phyloP scores from a whole-genome alignment of 2,888 invertebrate genomes.

The Diarsia dahlii region DNA sequence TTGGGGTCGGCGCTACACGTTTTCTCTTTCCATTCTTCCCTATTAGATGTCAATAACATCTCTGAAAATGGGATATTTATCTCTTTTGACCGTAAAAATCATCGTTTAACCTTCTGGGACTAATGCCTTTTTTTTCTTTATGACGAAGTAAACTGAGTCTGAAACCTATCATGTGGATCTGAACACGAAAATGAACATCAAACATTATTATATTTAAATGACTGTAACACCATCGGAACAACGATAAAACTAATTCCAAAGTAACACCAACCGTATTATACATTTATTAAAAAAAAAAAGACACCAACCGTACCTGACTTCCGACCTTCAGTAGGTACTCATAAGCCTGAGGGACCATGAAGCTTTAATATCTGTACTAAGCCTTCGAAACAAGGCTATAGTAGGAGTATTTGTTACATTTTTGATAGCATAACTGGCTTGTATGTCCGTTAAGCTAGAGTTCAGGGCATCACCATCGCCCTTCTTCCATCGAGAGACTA shows the following conservation, averaged over 20 bases:
- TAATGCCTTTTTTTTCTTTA: too few relatives aligned
- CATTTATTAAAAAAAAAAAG: too few relatives aligned
- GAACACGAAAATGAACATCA: conserved; percentile 1
- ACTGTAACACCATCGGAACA: background rate
- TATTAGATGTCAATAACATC: too few relatives aligned
- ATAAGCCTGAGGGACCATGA: conserved; percentile 14
- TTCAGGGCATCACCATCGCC: conserved; percentile 13
- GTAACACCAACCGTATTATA: background rate
- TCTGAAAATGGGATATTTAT: too few relatives aligned
- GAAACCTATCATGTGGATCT: background rate
- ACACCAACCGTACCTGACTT: too few relatives aligned
- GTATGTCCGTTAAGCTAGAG: background rate
- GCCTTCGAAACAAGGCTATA: background rate
- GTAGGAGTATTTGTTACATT: conserved; percentile 48
- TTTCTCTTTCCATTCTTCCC: too few relatives aligned
- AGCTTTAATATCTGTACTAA: conserved; percentile 46
- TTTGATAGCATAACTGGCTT: conserved; percentile 41
- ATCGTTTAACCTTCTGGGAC: too few relatives aligned
- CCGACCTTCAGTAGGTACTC: background rate
- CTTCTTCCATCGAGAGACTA: too few relatives aligned
- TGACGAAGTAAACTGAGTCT: too few relatives aligned
- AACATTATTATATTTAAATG: conserved; percentile 1
- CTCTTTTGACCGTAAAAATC: too few relatives aligned
- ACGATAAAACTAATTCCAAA: conserved; percentile 12
- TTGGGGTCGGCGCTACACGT: too few relatives aligned